Evolutionary conservation across 2,113 vertebrate genomes (phyloP), one percentile per base, ranked within the genome.

Genomic region (Passerina amoena): DNA sequence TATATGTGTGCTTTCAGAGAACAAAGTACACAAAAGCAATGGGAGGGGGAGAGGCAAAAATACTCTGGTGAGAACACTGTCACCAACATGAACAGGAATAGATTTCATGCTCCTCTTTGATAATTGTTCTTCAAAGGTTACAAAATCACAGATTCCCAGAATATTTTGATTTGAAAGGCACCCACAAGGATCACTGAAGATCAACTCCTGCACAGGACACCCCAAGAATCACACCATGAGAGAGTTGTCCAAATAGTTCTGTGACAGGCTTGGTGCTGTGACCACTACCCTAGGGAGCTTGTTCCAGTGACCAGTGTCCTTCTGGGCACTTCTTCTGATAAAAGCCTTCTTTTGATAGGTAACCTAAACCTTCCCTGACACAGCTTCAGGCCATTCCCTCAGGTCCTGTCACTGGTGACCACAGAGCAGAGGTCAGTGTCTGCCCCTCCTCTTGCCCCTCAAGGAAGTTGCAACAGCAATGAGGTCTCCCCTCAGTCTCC

Each of bases 381-480:
- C 25, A 56, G 6, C 35, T 56, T 56, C 42, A 79, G 31, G 31
- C 6, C 30, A 33, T 35, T 56, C 5, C 35, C 35, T 48, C 0
- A 0, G 11, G 11, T 57, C 14, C 9, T 72, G 31, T 48, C 50
- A 21, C 47, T 63, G 12, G 12, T 5, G 30, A 56, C 6, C 31
- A 27, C 1, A 50, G 6, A 19, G 48, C 17, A 57, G 59, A 27
- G 25, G 42, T 11, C 59, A 42, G 21, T 33, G 42, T 0, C 42
- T 64, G 35, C 6, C 20, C 21, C 17, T 79, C 15, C 30, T 48
- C 24, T 79, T 60, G 18, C 28, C 40, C 35, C 30, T 30, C 0
- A 0, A 48, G 11, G 30, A 56, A 71, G 5, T 0, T 48, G 42
- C 31, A 12, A 31, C 30, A 57, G 42, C 18, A 72, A 0, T 19